Evolutionary conservation across 2,888 invertebrate genomes (phyloP).

Genomic region (Kuschelorhynchus macadamiae): DNA sequence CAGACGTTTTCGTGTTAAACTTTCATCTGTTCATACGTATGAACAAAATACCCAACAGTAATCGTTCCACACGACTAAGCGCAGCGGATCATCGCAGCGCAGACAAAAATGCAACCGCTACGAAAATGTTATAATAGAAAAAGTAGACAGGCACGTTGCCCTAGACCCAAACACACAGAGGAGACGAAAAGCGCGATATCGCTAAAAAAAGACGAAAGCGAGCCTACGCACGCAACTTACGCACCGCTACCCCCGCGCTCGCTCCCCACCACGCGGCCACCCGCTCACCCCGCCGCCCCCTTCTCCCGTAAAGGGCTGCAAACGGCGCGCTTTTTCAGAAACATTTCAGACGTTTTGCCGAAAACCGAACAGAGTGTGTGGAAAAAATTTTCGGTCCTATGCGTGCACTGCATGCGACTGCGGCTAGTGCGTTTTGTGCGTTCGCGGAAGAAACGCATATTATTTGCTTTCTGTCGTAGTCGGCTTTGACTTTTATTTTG

Average conservation of each 20-base stretch:
- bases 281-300: constrained; percentile 65
- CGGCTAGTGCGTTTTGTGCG: constrained; percentile 46
- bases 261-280: constrained; percentile 62
- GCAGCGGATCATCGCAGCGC: constrained; percentile 44
- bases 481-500: constrained; percentile 38
- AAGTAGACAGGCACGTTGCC: constrained; percentile 61
- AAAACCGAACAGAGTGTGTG: constrained; percentile 65
- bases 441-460: constrained; percentile 44
- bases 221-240: constrained; percentile 51
- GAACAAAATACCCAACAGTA: constrained; percentile 2
- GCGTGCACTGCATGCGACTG: constrained; percentile 57
- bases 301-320: constrained; percentile 61
- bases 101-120: constrained; percentile 40
- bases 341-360: constrained; percentile 68
- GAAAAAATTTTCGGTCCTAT: constrained; percentile 63
- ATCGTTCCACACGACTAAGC: constrained; percentile 28
- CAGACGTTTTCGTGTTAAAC: too few species aligned
- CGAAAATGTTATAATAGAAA: constrained; percentile 23
- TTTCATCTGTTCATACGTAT: too few species aligned
- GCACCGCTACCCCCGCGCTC: constrained; percentile 62
- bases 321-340: constrained; percentile 66
- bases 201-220: constrained; percentile 48
- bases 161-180: constrained; percentile 62
- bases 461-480: constrained; percentile 40
- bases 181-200: constrained; percentile 55